A percentile compares a stretch with the other conserved stretches of the same genome.
Evolutionary conservation across 2,113 vertebrate species (phyloP).

Genomic region (Plestiodon gilberti): DNA sequence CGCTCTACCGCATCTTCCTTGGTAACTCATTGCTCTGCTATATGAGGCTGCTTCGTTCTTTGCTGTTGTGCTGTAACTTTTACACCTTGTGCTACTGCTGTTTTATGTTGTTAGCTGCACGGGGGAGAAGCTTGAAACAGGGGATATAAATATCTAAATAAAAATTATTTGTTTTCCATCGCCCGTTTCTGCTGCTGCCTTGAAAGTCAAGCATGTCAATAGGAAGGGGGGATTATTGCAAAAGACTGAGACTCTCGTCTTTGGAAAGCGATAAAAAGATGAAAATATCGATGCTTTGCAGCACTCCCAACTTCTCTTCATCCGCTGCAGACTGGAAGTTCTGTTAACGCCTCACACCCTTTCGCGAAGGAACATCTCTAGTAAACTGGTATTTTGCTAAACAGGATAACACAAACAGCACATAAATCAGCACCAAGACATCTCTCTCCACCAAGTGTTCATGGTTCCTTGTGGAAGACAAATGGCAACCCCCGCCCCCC

Average conservation of each 20-base stretch:
- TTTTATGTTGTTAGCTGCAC: background rate
- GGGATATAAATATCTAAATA: background rate
- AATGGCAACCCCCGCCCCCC: background rate
- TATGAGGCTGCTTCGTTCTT: too few relatives aligned
- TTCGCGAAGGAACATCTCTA: background rate
- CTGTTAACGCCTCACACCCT: background rate
- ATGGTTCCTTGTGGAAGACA: background rate
- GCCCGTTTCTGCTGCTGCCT: background rate
- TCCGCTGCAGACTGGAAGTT: constrained; percentile 2
- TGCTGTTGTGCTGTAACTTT: too few relatives aligned
- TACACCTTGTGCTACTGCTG: background rate
- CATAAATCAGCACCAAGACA: background rate
- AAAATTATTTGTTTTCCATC: background rate
- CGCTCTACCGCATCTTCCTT: too few relatives aligned
- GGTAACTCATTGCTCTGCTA: too few relatives aligned
- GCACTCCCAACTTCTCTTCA: too few relatives aligned
- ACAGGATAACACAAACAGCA: background rate
- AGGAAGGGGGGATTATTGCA: background rate
- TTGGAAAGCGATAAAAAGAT: background rate
- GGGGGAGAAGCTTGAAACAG: background rate
- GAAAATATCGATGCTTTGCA: background rate
- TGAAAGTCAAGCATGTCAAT: background rate
- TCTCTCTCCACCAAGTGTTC: background rate
- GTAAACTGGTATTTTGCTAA: background rate
- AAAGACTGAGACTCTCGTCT: background rate